Base-by-base conservation (phyloP, 2,113 vertebrate genomes). In the Chascanopsetta lugubris region DNA sequence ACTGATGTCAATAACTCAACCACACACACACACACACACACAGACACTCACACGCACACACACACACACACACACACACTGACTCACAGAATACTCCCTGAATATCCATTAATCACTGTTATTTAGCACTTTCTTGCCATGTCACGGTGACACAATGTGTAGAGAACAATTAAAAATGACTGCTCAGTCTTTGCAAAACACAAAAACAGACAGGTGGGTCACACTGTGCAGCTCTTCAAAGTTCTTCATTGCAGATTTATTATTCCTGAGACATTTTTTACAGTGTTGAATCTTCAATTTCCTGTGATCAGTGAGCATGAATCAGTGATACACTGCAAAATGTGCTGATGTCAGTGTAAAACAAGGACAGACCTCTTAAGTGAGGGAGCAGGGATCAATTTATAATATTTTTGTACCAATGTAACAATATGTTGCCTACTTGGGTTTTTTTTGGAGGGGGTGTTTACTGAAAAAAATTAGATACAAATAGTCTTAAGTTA, bases 61-160 rank as follows among this genome's bases (percentile, higher is more conserved):
- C 42, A 40, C 42, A 40, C 15, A 22, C 29, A 61, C 49, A 64
- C 69, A 72, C 66, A 61, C 59, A 49, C 64, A 56, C 69, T 61
- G 59, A 83, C 59, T 59, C 51, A 80, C 47, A 8, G 4, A 57
- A 34, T 54, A 48, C 53, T 61, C 49, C 59, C 27, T n/a, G 58
- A 57, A 63, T 38, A 86, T 81, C 82, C 81, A 59, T 69, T 89
- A 88, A 90, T 91, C 29, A 89, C 72, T 89, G 89, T 88, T 88
- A 76, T 86, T 79, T 64, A 30, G 51, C 63, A 61, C 57, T 65
- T 72, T 82, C 66, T 75, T 80, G 86, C 75, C 21, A 32, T 70
- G 87, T 90, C 89, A 90, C 58, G 61, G 55, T 89, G 84, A 87
- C 43, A 47, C 68, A 54, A 62, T 40, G 26, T 22, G 29, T 64